Evolutionary conservation across 2,113 vertebrate genomes (phyloP).

Genomic region (Prionailurus viverrinus): DNA sequence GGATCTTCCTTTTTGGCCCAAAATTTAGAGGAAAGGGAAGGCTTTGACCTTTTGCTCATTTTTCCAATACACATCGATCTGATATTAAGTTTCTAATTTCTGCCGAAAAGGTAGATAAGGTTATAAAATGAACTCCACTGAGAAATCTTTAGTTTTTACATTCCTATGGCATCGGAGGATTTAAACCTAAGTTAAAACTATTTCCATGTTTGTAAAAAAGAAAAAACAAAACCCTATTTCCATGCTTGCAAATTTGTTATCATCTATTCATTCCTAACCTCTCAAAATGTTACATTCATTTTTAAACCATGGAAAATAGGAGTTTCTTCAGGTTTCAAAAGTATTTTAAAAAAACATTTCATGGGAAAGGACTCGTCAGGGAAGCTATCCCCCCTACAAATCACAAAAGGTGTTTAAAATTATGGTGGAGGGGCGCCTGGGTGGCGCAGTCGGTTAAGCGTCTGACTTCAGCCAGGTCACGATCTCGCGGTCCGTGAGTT

Average conservation of each 20-base stretch:
- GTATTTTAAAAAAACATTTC: not conserved
- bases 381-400: not conserved
- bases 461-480: too few relatives aligned
- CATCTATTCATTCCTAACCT: not conserved
- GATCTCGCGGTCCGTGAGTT: too few relatives aligned
- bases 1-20: not conserved
- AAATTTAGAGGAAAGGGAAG: not conserved
- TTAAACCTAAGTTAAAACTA: not conserved
- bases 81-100: constrained; percentile 38
- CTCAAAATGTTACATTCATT: not conserved
- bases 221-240: not conserved
- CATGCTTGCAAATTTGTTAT: not conserved
- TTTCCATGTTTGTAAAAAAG: not conserved
- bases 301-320: not conserved
- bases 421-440: not conserved
- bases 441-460: too few relatives aligned
- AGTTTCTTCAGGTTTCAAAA: not conserved
- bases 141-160: constrained; percentile 54
- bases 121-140: constrained; percentile 31
- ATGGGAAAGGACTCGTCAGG: not conserved
- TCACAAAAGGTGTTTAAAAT: not conserved
- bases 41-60: not conserved
- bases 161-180: not conserved
- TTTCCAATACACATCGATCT: not conserved
- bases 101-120: not conserved